These are phyloP conservation scores for Callipepla californica DNA, from an alignment of 2,113 vertebrate species.

Conservation along the genomic window DNA sequence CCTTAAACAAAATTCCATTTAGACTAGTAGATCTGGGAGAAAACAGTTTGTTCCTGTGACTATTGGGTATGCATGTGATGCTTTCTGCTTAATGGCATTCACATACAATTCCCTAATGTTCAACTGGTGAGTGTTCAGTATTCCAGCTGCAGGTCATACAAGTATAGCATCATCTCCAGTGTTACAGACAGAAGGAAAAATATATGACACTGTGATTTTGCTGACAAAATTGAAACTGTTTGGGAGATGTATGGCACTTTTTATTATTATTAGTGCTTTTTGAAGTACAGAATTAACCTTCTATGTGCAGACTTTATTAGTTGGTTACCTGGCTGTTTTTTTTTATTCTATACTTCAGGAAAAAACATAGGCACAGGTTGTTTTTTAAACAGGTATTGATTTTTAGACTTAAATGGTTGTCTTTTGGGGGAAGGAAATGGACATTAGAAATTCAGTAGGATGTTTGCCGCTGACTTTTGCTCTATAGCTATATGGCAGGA, in stretches of 20 bases:
- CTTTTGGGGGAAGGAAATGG: background rate
- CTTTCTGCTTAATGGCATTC: background rate
- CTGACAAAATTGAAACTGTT: background rate
- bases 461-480: background rate
- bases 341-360: background rate
- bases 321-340: background rate
- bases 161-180: background rate
- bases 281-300: background rate
- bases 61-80: rapidly evolving
- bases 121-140: background rate
- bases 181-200: background rate
- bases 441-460: background rate
- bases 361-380: background rate
- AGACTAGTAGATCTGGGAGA: background rate
- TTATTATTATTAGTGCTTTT: background rate
- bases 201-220: background rate
- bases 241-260: background rate
- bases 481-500: background rate
- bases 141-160: background rate
- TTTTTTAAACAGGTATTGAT: background rate
- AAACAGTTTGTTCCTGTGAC: background rate
- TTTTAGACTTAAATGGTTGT: background rate
- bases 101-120: background rate
- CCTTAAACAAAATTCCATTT: background rate
- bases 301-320: background rate